These are phyloP conservation scores for Diplazon laetatorius DNA, from an alignment of 2,888 invertebrate genomes.

Conservation along the genomic window DNA sequence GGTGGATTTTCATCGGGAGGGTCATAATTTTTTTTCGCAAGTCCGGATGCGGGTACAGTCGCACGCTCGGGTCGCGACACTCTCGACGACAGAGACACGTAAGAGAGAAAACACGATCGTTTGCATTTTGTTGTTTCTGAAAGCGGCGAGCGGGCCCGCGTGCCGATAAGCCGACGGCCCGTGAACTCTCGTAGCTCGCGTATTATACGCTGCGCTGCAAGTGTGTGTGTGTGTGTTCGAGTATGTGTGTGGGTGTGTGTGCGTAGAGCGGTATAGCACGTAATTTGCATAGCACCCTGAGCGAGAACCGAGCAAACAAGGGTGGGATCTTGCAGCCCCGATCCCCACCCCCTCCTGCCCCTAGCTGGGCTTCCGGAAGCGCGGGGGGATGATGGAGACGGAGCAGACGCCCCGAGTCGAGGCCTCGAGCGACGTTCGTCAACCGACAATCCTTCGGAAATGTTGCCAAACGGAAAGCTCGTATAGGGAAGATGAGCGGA, in stretches of 20 bases:
- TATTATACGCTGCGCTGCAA: too few relatives aligned
- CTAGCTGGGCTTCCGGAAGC: background rate
- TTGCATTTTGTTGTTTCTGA: constrained; percentile 48
- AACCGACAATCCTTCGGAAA: constrained; percentile 25
- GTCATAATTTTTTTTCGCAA: constrained; percentile 64
- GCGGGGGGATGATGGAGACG: constrained; percentile 16
- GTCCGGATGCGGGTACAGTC: constrained; percentile 35
- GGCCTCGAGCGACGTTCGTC: constrained; percentile 11
- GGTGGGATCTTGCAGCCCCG: constrained; percentile 14
- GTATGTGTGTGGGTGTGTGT: too few relatives aligned
- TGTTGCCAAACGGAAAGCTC: constrained; percentile 36
- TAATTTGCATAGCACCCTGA: constrained; percentile 50
- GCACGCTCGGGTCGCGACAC: constrained; percentile 10
- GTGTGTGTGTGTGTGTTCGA: too few relatives aligned
- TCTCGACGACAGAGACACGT: too few relatives aligned
- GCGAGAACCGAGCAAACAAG: constrained; percentile 43
- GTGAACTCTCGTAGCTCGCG: too few relatives aligned
- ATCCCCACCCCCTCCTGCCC: too few relatives aligned
- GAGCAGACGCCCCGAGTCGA: background rate
- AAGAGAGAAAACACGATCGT: constrained; percentile 16
- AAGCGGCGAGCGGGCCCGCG: constrained; percentile 5
- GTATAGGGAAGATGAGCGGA: background rate
- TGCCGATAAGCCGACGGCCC: constrained; percentile 56
- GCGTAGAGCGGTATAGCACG: too few relatives aligned
- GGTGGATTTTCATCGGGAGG: constrained; percentile 52